Evolutionary conservation across 2,888 invertebrate species (phyloP), one percentile per base, ranked within the genome.

Genomic region (Lamellibrachia columna): DNA sequence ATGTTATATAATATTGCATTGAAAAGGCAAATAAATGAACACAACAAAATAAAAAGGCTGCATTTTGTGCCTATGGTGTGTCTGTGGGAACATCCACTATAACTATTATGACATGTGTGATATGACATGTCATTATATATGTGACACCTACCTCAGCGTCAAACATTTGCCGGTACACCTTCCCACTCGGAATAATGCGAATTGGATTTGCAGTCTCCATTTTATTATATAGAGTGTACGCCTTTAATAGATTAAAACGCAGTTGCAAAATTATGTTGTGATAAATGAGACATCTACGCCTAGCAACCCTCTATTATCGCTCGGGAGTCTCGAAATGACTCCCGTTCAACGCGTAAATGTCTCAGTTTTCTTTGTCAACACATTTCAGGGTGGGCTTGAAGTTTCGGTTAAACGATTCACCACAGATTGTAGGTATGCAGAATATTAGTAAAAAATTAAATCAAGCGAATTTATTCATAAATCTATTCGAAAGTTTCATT

Each of bases 111-210:
- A 90, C n/a, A 90, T 90, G 90, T n/a, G 40, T 91, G 28, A 91
- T 91, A 91, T 91, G 11, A 40, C 40, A 75, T 75, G 22, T 75
- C 15, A 15, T 2, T 15, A 58, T 15, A 75, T 22, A 75, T 75
- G 22, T 75, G 28, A 40, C 15, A 53, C 90, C 92, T 94, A 96
- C 96, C 95, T 96, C 96, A 53, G 96, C 96, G 94, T 96, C 96
- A 95, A 96, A 96, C 94, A 96, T 95, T 94, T 96, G 96, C 52
- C 96, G 94, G 93, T 96, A 96, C 28, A 96, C 95, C 94, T 96
- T 96, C 53, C 96, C 96, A 94, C 95, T 96, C 3, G 96, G 96
- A 60, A 96, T 95, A 9, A 95, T 92, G 91, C 93, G 92, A 3
- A 75, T 53, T 91, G 93, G 92, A 55, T 53, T 55, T 58, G 90